Base-by-base conservation (phyloP, 2,113 vertebrate species). In the Misgurnus anguillicaudatus region DNA sequence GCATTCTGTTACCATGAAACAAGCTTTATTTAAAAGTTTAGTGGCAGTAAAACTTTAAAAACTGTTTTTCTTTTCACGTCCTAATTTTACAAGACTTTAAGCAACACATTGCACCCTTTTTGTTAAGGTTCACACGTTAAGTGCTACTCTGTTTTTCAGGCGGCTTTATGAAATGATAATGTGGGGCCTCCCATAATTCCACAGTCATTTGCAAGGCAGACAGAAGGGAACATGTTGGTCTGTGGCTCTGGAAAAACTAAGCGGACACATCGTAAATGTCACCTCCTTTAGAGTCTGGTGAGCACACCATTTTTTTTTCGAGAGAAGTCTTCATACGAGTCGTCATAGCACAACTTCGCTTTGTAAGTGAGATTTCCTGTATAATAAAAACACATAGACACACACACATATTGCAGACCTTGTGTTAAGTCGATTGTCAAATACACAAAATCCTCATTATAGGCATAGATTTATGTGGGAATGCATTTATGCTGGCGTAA, bases 231-330 rank as follows among this genome's bases (percentile, higher is more conserved):
- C 74, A 74, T 47, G 69, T 57, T 19, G 53, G 45, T 7, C 21
- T 24, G 53, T 14, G 57, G 70, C 53, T 74, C 78, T 74, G 70
- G 55, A 47, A 74, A 16, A 24, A 38, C 86, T 90, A 86, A 82
- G 84, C 82, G 58, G 85, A 80, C 90, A 89, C 90, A 57, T 89
- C 88, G 86, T 91, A 90, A 92, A 91, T 88, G 90, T 91, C 90
- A 91, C 82, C 79, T 87, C 70, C 58, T 86, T 83, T 80, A 82
- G 51, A 83, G 11, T 69, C n/a, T 48, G 11, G n/a, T 11, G 36
- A 19, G 11, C 39, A 53, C 13, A 63, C 8, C 58, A 14, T 19
- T 17, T 36, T 51, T 42, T 63, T 63, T n/a, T 16, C 45, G 80
- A 57, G 21, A 24, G 64, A 16, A 10, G 14, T 31, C 42, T 8